Percentiles rank a stretch among this genome's conserved stretches.
Conservation (phyloP, 2,888 invertebrate species). For the Oasisia sp. region DNA sequence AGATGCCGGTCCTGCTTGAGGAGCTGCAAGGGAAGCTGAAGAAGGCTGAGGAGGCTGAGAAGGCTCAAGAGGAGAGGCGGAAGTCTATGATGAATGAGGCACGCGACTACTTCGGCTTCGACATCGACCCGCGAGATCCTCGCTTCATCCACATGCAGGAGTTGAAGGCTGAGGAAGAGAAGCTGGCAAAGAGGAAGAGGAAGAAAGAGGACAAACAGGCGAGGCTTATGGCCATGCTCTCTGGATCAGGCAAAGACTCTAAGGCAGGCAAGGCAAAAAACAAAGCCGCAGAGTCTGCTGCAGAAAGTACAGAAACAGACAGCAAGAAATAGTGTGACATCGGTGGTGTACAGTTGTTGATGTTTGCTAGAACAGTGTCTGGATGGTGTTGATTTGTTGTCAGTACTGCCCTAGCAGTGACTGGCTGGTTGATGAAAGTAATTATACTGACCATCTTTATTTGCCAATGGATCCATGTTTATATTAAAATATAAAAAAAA, state of each 20-base stretch:
- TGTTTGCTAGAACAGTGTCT: background rate
- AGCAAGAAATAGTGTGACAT: background rate
- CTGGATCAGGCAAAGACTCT: background rate
- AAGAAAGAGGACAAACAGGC: constrained; percentile 40
- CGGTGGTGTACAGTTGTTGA: background rate
- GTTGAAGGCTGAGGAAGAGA: constrained; percentile 44
- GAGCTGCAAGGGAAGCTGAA: constrained; percentile 32
- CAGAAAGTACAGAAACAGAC: background rate
- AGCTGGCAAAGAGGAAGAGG: constrained; percentile 36
- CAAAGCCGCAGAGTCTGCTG: background rate
- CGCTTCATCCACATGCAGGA: constrained; percentile 45
- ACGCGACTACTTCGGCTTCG: constrained; percentile 46
- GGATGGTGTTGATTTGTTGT: background rate
- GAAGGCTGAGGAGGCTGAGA: constrained; percentile 37
- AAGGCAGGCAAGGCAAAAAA: background rate
- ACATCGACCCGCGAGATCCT: constrained; percentile 41
- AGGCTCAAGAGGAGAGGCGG: constrained; percentile 31
- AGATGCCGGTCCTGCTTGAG: constrained; percentile 43
- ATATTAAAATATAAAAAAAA: background rate
- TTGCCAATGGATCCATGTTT: background rate
- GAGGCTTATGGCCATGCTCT: background rate
- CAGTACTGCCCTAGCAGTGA: background rate
- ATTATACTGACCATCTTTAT: background rate
- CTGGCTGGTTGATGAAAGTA: background rate
- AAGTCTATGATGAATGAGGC: constrained; percentile 43